These are phyloP conservation scores for Conus betulinus DNA, from an alignment of 1,140 invertebrate genomes.

Conservation along the genomic window DNA sequence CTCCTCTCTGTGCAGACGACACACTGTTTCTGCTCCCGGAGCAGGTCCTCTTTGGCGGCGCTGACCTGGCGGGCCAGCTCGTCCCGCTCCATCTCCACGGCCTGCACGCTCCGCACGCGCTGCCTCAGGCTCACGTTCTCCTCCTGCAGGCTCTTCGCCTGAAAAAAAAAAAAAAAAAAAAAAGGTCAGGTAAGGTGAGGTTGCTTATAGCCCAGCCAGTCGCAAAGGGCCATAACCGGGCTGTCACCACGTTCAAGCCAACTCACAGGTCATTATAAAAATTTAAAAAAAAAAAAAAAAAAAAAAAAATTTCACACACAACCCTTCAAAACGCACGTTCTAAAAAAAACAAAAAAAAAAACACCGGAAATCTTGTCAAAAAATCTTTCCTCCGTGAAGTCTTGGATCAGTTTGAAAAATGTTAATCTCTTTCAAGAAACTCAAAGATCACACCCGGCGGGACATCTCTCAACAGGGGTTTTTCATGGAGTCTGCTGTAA, in stretches of 20 bases:
- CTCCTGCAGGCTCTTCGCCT: constrained; percentile 57
- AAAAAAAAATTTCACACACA: background rate
- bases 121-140: constrained; percentile 60
- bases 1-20: constrained; percentile 60
- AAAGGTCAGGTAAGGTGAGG: background rate
- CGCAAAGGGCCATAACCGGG: no score
- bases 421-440: no score
- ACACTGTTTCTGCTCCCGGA: constrained; percentile 65
- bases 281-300: background rate
- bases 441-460: no score
- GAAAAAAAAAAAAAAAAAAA: constrained; percentile 11
- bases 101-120: constrained; percentile 56
- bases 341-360: background rate
- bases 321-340: no score
- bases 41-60: constrained; percentile 68
- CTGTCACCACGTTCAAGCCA: no score
- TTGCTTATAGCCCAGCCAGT: background rate
- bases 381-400: background rate
- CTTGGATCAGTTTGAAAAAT: no score
- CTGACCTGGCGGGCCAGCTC: constrained; percentile 67
- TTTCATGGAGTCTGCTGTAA: no score
- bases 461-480: no score
- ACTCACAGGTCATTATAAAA: no score
- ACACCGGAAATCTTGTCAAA: background rate
- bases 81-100: constrained; percentile 64